Evolutionary conservation across 2,113 vertebrate genomes (phyloP), one percentile per base, ranked within the genome.

Genomic region (Montifringilla adamsi): DNA sequence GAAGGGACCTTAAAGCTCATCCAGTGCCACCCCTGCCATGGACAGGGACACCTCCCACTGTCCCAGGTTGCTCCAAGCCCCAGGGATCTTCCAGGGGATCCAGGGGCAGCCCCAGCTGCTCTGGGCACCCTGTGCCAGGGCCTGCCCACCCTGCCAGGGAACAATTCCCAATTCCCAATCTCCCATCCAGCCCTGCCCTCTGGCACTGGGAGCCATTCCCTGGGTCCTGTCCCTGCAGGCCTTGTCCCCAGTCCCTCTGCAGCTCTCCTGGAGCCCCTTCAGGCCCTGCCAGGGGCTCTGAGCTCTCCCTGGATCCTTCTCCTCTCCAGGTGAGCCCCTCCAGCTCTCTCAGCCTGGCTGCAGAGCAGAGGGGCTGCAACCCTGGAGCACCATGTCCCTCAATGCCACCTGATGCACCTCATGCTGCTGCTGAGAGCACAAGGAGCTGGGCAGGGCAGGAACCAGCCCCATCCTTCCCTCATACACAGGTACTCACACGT

Each of bases 401-500:
- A n/a, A 13, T 0, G 10, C 31, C 67, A 31, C 63, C 39, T 4
- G n/a, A 7, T 4, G 37, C 47, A 5, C 55, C 72, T 30, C 0
- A 0, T 33, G 67, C 76, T 35, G 58, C 43, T 63, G 81, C 50
- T 39, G 26, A 13, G 72, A 24, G n/a, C 56, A 30, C 26, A 20
- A 13, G 81, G 74, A 64, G 43, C 28, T 13, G 74, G 63, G 44
- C 62, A 69, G 43, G 12, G 52, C 52, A 28, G 6, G 30, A 49
- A 7, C 59, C 78, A 70, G 47, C 26, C 68, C 55, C 30, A 46
- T 17, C 28, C 27, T 0, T 28, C 18, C 8, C 10, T 37, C 26
- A 15, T 3, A 10, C n/a, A 9, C 22, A 18, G 14, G 14, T 56
- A 98, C 99, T 98, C 97, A 99, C 99, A 99, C 99, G 1, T 98